Conservation (phyloP, 37 sponge, comb jelly and placozoan genomes). For the Crambe crambe region DNA sequence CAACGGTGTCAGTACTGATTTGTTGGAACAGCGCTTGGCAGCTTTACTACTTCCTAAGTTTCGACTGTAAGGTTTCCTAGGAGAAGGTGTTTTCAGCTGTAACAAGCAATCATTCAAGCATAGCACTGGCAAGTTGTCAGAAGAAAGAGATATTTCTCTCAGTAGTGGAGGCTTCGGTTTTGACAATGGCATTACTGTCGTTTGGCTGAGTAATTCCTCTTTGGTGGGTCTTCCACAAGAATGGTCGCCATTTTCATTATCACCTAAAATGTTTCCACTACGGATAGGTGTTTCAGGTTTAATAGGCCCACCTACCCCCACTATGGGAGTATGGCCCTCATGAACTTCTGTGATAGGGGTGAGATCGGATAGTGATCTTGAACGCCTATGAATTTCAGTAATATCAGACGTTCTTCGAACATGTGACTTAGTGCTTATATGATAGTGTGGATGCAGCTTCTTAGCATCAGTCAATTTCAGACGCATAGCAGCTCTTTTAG, state of each 20-base stretch:
- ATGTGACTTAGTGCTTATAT: conserved; percentile 7
- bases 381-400: neutral
- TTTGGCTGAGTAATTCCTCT: neutral
- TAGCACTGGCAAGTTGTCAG: conserved; percentile 32
- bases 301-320: conserved; percentile 15
- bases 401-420: neutral
- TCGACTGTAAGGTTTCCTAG: neutral
- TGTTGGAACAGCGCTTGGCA: neutral
- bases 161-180: conserved; percentile 4
- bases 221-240: neutral
- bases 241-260: neutral
- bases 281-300: conserved; percentile 11
- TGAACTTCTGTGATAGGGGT: conserved; percentile 12
- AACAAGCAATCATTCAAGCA: conserved; percentile 44
- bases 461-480: neutral
- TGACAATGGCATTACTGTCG: neutral
- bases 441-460: conserved; percentile 34
- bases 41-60: neutral
- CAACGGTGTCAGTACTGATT: neutral
- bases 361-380: conserved; percentile 30
- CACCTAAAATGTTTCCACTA: neutral
- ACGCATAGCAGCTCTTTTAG: neutral
- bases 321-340: conserved; percentile 8
- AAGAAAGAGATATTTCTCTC: conserved; percentile 20
- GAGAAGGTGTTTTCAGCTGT: conserved; percentile 1